A percentile compares a stretch with the other conserved stretches of the same genome.
Conservation (phyloP, 2,888 invertebrate genomes). For the Watsonalla binaria region DNA sequence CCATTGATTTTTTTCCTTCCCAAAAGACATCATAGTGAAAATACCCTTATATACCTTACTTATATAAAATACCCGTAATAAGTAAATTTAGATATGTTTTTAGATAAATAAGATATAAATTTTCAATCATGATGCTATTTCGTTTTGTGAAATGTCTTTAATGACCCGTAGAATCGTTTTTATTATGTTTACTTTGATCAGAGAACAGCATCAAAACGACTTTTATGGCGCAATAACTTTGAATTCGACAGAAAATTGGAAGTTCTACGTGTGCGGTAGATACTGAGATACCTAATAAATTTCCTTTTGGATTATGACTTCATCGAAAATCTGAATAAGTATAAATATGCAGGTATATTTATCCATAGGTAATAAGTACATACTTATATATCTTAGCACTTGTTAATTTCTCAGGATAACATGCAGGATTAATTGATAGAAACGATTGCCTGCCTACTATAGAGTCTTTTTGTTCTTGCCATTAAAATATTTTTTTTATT, state of each 20-base stretch:
- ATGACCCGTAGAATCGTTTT: slow-evolving; percentile 67
- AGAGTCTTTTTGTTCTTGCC: too few relatives aligned
- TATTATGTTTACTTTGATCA: slow-evolving; percentile 70
- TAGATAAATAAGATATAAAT: slow-evolving; percentile 37
- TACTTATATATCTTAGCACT: background rate
- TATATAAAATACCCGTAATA: slow-evolving; percentile 3
- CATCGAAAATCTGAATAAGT: background rate
- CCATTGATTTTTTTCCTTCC: too few relatives aligned
- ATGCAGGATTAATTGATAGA: too few relatives aligned
- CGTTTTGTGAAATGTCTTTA: slow-evolving; percentile 57
- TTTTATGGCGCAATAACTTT: slow-evolving; percentile 61
- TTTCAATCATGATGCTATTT: slow-evolving; percentile 47
- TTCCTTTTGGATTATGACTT: background rate
- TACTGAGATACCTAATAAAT: background rate
- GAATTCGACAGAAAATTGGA: slow-evolving; percentile 50
- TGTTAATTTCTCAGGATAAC: background rate
- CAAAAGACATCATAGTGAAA: too few relatives aligned
- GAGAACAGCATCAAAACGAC: slow-evolving; percentile 55
- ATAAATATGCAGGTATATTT: background rate
- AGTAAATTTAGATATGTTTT: slow-evolving; percentile 10
- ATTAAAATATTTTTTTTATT: too few relatives aligned
- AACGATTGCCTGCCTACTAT: too few relatives aligned
- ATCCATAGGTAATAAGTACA: background rate
- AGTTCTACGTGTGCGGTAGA: slow-evolving; percentile 18
- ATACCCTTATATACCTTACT: background rate